phyloP scores from a whole-genome alignment of 1,140 invertebrate species.

The Drosophila leontia region DNA sequence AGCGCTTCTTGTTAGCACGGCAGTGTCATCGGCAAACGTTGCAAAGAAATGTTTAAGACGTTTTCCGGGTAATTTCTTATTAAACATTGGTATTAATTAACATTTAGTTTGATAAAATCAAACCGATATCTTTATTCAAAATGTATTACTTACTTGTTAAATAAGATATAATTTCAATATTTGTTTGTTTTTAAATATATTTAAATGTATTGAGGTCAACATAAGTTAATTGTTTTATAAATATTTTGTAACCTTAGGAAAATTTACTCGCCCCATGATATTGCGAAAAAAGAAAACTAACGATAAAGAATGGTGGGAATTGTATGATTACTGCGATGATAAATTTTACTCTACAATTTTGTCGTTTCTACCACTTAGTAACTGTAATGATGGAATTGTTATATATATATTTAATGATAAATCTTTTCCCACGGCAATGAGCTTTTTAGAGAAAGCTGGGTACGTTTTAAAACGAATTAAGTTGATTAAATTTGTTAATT shows the following conservation, averaged over 20 bases:
- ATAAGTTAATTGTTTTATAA: neutral
- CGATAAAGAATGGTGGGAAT: conserved; percentile 91
- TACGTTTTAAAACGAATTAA: conserved; percentile 85
- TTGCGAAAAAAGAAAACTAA: conserved; percentile 69
- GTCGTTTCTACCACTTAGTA: conserved; percentile 87
- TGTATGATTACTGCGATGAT: conserved; percentile 89
- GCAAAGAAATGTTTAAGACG: too few relatives aligned
- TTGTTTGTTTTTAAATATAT: too few relatives aligned
- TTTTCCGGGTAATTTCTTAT: too few relatives aligned
- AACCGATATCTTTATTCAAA: too few relatives aligned
- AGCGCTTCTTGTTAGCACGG: too few relatives aligned
- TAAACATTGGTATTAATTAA: too few relatives aligned
- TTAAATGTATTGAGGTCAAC: neutral
- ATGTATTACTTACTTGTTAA: too few relatives aligned
- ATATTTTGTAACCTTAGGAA: conserved; percentile 21
- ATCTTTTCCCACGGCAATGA: conserved; percentile 94
- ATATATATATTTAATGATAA: conserved; percentile 97
- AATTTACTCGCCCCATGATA: conserved; percentile 49
- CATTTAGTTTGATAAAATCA: too few relatives aligned
- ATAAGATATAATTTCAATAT: too few relatives aligned
- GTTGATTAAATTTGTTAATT: too few relatives aligned
- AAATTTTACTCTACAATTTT: conserved; percentile 86
- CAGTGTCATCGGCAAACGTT: too few relatives aligned
- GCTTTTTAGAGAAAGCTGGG: conserved; percentile 96
- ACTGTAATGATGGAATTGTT: conserved; percentile 88